phyloP scores from a whole-genome alignment of 2,797 vertebrate species.

The Micromesistius poutassou region DNA sequence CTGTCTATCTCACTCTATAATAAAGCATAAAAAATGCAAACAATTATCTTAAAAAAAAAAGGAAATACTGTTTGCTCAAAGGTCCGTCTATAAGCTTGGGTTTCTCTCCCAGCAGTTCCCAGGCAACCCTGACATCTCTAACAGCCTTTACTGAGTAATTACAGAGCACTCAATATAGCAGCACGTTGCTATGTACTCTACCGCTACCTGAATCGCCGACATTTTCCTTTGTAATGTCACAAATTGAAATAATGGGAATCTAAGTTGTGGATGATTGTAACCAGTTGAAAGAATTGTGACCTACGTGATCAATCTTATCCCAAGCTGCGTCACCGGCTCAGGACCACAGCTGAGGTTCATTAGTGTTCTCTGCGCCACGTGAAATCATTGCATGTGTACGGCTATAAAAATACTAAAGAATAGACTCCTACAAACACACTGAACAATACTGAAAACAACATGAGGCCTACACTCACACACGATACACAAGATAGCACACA shows the following conservation, averaged over 20 bases:
- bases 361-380: not conserved
- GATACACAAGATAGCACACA: no score
- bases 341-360: not conserved
- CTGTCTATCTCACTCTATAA: no score
- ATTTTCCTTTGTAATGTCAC: not conserved
- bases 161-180: constrained; percentile 15
- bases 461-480: constrained; percentile 7
- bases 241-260: not conserved
- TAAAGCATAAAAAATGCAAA: no score
- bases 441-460: not conserved
- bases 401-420: not conserved
- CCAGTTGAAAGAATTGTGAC: not conserved
- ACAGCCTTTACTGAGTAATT: constrained; percentile 39
- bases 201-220: not conserved
- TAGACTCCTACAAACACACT: not conserved
- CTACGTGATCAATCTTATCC: not conserved
- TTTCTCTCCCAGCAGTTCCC: constrained; percentile 47
- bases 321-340: not conserved
- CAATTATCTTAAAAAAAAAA: constrained; percentile 4
- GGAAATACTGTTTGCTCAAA: constrained; percentile 30
- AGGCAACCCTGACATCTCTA: constrained; percentile 47
- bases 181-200: not conserved
- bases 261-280: not conserved
- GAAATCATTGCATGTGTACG: not conserved
- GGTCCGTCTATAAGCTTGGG: constrained; percentile 42